Evolutionary conservation across 35 echinoderm and acorn worm genomes (phyloP).

Genomic region (Amphiura filiformis): DNA sequence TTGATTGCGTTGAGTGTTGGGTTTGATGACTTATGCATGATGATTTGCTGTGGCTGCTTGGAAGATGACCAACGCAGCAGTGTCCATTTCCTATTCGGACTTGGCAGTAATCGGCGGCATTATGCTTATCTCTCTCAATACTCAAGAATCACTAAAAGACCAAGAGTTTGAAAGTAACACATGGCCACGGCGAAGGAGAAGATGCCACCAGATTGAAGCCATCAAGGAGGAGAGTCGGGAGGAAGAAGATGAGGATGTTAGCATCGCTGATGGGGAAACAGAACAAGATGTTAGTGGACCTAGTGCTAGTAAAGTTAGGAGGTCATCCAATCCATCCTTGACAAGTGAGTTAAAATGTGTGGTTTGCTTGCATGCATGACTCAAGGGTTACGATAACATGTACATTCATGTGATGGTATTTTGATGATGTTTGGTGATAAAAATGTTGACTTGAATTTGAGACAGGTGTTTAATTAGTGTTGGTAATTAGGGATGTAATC

Average conservation of each 20-base stretch:
- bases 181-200: conserved; percentile 16
- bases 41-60: background rate
- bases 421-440: no score
- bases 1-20: no score
- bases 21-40: background rate
- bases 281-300: conserved; percentile 20
- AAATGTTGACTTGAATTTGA: no score
- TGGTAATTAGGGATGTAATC: no score
- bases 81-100: background rate
- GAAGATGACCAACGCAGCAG: background rate
- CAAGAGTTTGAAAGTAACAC: background rate
- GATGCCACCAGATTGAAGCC: background rate
- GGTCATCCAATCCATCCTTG: background rate
- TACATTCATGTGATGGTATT: no score
- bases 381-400: no score
- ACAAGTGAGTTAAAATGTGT: background rate
- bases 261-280: background rate
- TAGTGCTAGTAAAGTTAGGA: conserved; percentile 5
- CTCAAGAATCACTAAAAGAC: conserved; percentile 13
- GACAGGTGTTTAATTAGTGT: no score
- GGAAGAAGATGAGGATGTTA: background rate
- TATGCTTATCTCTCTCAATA: background rate
- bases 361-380: background rate
- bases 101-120: background rate
- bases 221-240: conserved; percentile 19